Evolutionary conservation across 2,797 vertebrate species (phyloP).

Genomic region (Petrocephalus sullivani): DNA sequence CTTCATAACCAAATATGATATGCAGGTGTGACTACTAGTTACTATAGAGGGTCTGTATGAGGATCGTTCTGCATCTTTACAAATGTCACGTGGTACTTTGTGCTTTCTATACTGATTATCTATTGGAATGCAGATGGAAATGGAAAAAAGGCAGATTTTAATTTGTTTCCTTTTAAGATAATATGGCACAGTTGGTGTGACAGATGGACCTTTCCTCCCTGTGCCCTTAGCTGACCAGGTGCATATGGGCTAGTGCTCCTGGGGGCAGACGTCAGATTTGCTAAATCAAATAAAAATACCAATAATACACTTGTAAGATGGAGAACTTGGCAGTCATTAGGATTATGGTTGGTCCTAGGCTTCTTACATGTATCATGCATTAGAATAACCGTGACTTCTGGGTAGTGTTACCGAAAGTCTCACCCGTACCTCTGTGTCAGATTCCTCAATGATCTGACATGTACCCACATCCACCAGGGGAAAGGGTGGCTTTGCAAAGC

Average conservation of each 20-base stretch:
- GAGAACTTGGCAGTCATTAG: not conserved
- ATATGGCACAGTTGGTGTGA: too few species aligned
- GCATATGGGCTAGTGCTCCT: not conserved
- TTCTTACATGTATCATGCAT: not conserved
- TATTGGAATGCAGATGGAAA: not conserved
- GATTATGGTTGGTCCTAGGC: not conserved
- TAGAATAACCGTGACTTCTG: not conserved
- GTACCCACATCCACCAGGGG: conserved; percentile 20
- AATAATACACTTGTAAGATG: not conserved
- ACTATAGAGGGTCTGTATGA: not conserved
- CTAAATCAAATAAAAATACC: not conserved
- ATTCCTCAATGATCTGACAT: conserved; percentile 34
- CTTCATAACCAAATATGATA: not conserved
- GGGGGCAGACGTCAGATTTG: not conserved
- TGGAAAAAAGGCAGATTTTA: not conserved
- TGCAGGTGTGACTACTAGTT: not conserved
- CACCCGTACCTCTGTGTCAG: conserved; percentile 36
- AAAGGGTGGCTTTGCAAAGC: conserved; percentile 32
- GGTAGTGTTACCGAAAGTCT: conserved; percentile 26
- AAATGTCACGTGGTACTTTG: not conserved
- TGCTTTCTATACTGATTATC: not conserved
- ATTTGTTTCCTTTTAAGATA: not conserved
- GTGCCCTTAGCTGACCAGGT: not conserved
- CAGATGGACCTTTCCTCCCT: too few species aligned
- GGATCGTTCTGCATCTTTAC: not conserved